A percentile compares a stretch with the other conserved stretches of the same genome.
phyloP scores from a whole-genome alignment of 2,888 invertebrate species.

The Macrosoma leucophasiata region DNA sequence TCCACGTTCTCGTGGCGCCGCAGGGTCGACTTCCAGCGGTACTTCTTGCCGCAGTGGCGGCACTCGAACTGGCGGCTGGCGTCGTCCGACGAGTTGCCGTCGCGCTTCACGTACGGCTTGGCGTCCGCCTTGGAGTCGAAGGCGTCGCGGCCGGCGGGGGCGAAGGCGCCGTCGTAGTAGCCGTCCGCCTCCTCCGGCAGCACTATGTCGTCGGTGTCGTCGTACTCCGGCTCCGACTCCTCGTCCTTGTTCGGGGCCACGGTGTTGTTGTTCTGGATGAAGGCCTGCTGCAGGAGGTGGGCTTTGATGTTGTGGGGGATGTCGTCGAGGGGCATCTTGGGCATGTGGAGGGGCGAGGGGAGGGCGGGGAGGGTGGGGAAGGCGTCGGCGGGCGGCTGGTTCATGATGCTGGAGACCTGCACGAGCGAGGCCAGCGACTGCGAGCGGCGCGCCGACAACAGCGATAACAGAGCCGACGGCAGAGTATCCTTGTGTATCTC shows the following conservation, averaged over 20 bases:
- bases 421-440: conserved; percentile 42
- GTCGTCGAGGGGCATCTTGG: conserved; percentile 32
- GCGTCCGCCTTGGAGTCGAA: conserved; percentile 48
- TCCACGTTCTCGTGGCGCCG: conserved; percentile 89
- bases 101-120: conserved; percentile 48
- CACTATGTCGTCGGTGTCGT: conserved; percentile 71
- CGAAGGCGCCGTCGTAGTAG: conserved; percentile 33
- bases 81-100: conserved; percentile 61
- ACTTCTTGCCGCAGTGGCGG: conserved; percentile 88
- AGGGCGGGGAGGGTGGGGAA: conserved; percentile 26
- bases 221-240: conserved; percentile 68
- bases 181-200: conserved; percentile 60
- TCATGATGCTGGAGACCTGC: conserved; percentile 39
- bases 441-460: conserved; percentile 53
- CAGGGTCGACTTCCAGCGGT: conserved; percentile 91
- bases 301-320: conserved; percentile 49
- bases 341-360: conserved; percentile 27
- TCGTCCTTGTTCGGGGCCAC: conserved; percentile 46
- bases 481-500: conserved; percentile 61
- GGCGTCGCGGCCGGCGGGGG: conserved; percentile 21
- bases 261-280: conserved; percentile 59
- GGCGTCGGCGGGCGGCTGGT: conserved; percentile 22
- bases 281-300: conserved; percentile 54
- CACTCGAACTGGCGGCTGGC: conserved; percentile 82
- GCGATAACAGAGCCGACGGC: conserved; percentile 65